Base-by-base conservation (phyloP, 2,888 invertebrate species). In the Drosophila ochracea region DNA sequence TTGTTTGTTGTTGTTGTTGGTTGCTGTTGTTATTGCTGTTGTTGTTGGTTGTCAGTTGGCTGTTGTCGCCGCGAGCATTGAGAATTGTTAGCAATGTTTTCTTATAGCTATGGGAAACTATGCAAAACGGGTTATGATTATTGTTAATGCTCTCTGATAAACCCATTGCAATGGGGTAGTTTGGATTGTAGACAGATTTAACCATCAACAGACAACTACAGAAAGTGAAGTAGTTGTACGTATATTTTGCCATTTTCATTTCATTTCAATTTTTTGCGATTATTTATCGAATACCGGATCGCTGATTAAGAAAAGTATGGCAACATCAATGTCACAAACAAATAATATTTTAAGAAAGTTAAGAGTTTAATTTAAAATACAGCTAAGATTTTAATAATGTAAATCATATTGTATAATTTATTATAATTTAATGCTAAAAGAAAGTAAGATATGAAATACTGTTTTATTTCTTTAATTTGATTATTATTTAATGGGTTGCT, bases 121-220 rank as follows among this genome's bases (percentile, higher is more conserved):
- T 73, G 80, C 70, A 57, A 76, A 85, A 85, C 84, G 76, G 86
- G 90, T 85, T 85, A 85, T 85, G 72, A 80, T 74, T 84, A 68
- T 71, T 72, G 60, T 60, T 62, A 58, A 61, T 59, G 31, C 73
- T 55, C 65, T 57, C 41, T 63, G 58, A 60, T 72, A 64, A 50
- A 43, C 21, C 10, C 9, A 25, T 37, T 37, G 11, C 52, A 53
- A 19, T 13, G 54, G 60, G 39, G 68, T 83, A 13, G 5, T 13
- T 33, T n/a, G 21, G 4, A 4, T 16, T 28, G 4, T 1, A 13
- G 13, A 1, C 47, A 47, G 47, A 25, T 47, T 25, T 4, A 4
- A 47, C 25, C 16, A 16, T 5, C 9, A 25, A 16, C 21, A 21
- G 30, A 7, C 30, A 30, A 30, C 16, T 21, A 21, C 13, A 9